Base-by-base conservation (phyloP, 2,888 invertebrate species). In the Arenicola marina region DNA sequence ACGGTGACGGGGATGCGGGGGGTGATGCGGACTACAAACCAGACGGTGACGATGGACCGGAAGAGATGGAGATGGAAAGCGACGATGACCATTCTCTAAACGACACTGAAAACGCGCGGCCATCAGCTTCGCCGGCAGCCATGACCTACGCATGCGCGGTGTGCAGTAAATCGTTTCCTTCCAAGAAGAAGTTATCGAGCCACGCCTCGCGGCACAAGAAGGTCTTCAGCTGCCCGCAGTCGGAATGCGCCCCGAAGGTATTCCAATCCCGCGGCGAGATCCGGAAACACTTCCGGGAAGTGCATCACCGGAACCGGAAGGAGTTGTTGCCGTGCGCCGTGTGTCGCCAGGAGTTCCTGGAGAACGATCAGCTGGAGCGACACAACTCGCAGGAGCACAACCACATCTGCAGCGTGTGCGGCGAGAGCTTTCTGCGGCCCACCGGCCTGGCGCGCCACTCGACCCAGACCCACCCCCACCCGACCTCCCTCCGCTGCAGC, bases 261-360 rank as follows among this genome's bases (percentile, higher is more conserved):
- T 48, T 48, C 48, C 24, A 48, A 11, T n/a, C 48, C 18, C 15
- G 48, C 7, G 15, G 18, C 7, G 15, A n/a, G 48, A 48, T 48
- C 48, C 11, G 48, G 48, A 48, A 48, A 24, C 48, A 48, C 48
- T 48, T n/a, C 48, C 48, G 48, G 18, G 48, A 24, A 7, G 26
- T 48, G n/a, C 48, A 48, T 24, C 18, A 24, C 48, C 15, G 26
- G 15, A 7, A 24, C 7, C 18, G 18, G 7, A 48, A 48, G 48
- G n/a, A 48, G 18, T 24, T 48, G 11, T 24, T n/a, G 7, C 48
- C 18, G 7, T 48, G 48, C 48, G 24, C 7, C n/a, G 48, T n/a
- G 7, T 48, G 48, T 48, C 48, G 26, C 24, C 48, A 24, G 48
- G 48, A 48, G 48, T 48, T 48, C 48, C 48, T 48, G 18, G 24